Evolutionary conservation across 2,797 vertebrate genomes (phyloP).

Genomic region (Hydrophis major): DNA sequence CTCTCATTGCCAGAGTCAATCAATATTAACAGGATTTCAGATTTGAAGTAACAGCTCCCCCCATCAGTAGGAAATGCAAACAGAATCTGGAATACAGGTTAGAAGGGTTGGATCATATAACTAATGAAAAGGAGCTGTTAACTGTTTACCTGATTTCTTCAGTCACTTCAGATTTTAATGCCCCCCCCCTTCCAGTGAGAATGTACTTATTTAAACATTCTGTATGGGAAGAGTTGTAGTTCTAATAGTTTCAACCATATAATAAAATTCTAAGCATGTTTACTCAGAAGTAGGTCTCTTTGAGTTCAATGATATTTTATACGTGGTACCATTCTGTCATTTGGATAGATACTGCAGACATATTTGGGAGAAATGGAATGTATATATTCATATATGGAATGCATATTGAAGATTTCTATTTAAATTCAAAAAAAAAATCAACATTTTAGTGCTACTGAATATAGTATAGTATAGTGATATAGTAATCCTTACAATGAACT

Average conservation of each 20-base stretch:
- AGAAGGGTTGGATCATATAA: not conserved
- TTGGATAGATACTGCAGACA: not conserved
- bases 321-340: not conserved
- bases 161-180: not conserved
- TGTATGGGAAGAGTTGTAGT: not conserved
- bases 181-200: not conserved
- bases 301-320: not conserved
- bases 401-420: not conserved
- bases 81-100: not conserved
- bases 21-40: not conserved
- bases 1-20: not conserved
- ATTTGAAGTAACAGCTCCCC: not conserved
- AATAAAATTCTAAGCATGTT: not conserved
- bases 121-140: not conserved
- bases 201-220: not conserved
- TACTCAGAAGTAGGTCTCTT: not conserved
- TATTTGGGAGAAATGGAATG: not conserved
- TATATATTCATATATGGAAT: not conserved
- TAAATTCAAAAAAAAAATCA: not conserved
- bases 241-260: not conserved
- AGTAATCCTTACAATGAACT: not conserved
- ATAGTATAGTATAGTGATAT: not conserved
- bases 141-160: not conserved
- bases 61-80: not conserved
- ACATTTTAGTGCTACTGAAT: not conserved